Percentiles rank a stretch among this genome's conserved stretches.
Evolutionary conservation across 2,797 vertebrate genomes (phyloP).

Genomic region (Acipenser oxyrinchus): DNA sequence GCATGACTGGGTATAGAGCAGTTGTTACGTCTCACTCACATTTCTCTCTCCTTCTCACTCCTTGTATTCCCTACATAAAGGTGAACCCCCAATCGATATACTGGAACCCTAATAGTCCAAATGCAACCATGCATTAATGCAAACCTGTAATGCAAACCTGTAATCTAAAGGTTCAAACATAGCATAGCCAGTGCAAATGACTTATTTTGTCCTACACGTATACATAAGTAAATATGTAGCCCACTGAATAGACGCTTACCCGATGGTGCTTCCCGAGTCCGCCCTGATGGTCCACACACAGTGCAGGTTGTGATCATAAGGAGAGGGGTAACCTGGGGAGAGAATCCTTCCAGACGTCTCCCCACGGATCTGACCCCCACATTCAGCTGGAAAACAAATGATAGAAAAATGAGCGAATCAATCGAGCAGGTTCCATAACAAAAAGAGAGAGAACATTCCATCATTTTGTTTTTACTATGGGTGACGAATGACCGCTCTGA

Average conservation of each 20-base stretch:
- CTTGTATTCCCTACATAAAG: too few relatives aligned
- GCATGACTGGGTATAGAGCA: too few relatives aligned
- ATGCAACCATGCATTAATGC: background rate
- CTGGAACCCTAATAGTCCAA: too few relatives aligned
- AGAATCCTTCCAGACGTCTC: conserved; percentile 77
- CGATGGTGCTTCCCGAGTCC: conserved; percentile 85
- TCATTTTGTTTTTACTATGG: too few relatives aligned
- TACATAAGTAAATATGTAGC: too few relatives aligned
- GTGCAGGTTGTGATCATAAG: conserved; percentile 94
- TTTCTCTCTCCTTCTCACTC: too few relatives aligned
- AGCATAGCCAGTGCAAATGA: background rate
- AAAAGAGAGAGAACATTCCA: too few relatives aligned
- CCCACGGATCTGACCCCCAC: conserved; percentile 78
- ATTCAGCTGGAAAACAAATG: conserved; percentile 72
- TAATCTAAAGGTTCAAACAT: background rate
- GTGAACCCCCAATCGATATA: too few relatives aligned
- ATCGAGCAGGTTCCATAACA: too few relatives aligned
- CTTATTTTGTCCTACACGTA: too few relatives aligned
- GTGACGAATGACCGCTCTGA: too few relatives aligned
- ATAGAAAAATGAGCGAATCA: background rate
- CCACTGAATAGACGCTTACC: conserved; percentile 60
- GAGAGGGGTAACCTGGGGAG: conserved; percentile 90
- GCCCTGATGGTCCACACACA: conserved; percentile 93
- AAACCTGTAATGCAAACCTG: background rate
- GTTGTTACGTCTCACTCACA: too few relatives aligned